Evolutionary conservation across 1,140 invertebrate species (phyloP).

Genomic region (Leptinotarsa texana): DNA sequence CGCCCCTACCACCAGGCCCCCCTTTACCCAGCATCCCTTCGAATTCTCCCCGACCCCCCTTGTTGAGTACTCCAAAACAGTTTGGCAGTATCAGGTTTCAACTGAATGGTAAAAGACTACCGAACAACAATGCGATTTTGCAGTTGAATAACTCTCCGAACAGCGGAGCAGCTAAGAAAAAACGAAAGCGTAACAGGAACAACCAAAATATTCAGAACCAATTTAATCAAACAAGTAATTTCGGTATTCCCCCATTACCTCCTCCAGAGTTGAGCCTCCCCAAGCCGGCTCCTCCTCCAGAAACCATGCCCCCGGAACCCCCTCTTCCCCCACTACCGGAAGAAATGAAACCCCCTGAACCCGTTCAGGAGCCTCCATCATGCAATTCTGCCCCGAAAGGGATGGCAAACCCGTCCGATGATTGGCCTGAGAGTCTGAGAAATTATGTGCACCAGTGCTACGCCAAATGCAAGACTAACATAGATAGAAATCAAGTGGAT

Average conservation of each 20-base stretch:
- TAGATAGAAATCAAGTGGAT: slow-evolving; percentile 90
- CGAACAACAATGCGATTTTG: slow-evolving; percentile 39
- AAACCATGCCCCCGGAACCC: slow-evolving; percentile 59
- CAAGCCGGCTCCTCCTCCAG: slow-evolving; percentile 54
- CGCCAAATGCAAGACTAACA: slow-evolving; percentile 80
- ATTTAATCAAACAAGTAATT: slow-evolving; percentile 50
- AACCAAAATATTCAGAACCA: slow-evolving; percentile 62
- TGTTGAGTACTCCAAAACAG: slow-evolving; percentile 43
- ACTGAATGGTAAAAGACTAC: slow-evolving; percentile 44
- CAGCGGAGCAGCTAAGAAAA: slow-evolving; percentile 70
- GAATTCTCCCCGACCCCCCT: slow-evolving; percentile 29
- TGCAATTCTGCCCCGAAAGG: slow-evolving; percentile 4
- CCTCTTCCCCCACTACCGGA: slow-evolving; percentile 59
- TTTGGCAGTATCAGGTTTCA: slow-evolving; percentile 47
- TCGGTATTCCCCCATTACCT: slow-evolving; percentile 62
- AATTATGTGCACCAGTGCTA: slow-evolving; percentile 91
- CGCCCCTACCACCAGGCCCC: slow-evolving; percentile 40
- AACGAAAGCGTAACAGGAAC: slow-evolving; percentile 73
- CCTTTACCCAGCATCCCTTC: slow-evolving; percentile 28
- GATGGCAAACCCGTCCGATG: slow-evolving; percentile 55
- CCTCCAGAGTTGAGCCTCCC: slow-evolving; percentile 53
- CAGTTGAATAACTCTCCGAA: slow-evolving; percentile 49
- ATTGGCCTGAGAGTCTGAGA: slow-evolving; percentile 75
- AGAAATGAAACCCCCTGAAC: slow-evolving; percentile 57
- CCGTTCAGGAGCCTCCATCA: slow-evolving; percentile 41